phyloP scores from a whole-genome alignment of 2,888 invertebrate genomes.

The Parthenolecanium corni region DNA sequence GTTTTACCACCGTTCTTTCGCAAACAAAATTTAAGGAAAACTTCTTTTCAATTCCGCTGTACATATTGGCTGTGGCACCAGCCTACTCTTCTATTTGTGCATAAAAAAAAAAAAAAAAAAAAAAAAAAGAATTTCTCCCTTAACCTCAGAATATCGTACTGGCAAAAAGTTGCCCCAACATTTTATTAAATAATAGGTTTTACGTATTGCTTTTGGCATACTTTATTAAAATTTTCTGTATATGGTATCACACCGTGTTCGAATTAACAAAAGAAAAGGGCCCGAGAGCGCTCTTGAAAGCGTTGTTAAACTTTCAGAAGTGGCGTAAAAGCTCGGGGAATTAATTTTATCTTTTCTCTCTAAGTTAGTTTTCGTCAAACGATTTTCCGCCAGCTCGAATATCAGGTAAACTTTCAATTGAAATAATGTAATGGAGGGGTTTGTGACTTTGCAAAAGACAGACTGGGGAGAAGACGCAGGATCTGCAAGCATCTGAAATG shows the following conservation, averaged over 20 bases:
- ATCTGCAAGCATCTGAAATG: background rate
- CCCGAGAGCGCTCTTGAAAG: background rate
- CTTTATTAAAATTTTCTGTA: conserved; percentile 20
- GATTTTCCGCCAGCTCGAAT: conserved; percentile 27
- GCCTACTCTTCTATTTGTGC: too few relatives aligned
- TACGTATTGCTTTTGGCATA: conserved; percentile 23
- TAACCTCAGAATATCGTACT: too few relatives aligned
- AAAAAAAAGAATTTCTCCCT: too few relatives aligned
- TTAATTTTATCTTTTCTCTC: conserved; percentile 20
- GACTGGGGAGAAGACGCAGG: background rate
- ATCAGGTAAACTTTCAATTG: conserved; percentile 28
- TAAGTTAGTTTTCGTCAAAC: conserved; percentile 26
- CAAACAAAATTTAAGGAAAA: too few relatives aligned
- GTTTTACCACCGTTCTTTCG: too few relatives aligned
- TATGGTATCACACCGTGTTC: background rate
- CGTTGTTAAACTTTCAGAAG: conserved; percentile 15
- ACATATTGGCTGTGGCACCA: too few relatives aligned
- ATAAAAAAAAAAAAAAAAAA: too few relatives aligned
- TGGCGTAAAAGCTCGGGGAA: conserved; percentile 20
- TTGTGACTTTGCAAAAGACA: background rate
- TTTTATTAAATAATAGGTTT: conserved; percentile 25
- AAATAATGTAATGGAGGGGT: conserved; percentile 22
- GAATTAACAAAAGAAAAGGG: background rate
- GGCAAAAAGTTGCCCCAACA: background rate
- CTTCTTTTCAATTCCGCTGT: too few relatives aligned